Conservation (phyloP, 2,888 invertebrate genomes). For the Meiosimyza platycephala region DNA sequence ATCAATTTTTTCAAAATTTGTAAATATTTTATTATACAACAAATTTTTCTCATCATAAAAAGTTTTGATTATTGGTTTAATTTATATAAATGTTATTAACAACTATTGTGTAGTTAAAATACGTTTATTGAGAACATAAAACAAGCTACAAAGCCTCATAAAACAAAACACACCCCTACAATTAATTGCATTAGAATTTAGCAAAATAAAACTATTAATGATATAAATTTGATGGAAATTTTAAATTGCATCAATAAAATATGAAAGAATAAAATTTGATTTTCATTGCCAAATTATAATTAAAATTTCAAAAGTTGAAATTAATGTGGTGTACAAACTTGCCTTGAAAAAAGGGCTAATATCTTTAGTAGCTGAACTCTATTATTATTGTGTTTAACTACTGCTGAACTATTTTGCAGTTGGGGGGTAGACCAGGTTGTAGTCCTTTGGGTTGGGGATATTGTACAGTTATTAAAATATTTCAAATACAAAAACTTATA, state of each 20-base stretch:
- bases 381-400: too few species aligned
- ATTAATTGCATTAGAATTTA: constrained; percentile 29
- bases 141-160: constrained; percentile 11
- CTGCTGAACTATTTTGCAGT: too few species aligned
- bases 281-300: neutral
- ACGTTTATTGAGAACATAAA: constrained; percentile 22
- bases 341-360: too few species aligned
- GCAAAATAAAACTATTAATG: constrained; percentile 25
- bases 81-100: constrained; percentile 29
- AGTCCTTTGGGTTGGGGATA: too few species aligned
- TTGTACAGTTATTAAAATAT: neutral
- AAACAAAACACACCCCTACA: constrained; percentile 20
- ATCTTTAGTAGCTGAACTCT: too few species aligned
- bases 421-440: too few species aligned
- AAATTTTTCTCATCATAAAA: constrained; percentile 29
- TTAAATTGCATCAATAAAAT: constrained; percentile 31
- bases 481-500: neutral
- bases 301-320: too few species aligned
- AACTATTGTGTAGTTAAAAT: constrained; percentile 17
- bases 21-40: constrained; percentile 35
- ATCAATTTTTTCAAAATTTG: constrained; percentile 28
- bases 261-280: constrained; percentile 23
- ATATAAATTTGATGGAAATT: constrained; percentile 23
- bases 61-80: too few species aligned
- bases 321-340: too few species aligned